Base-by-base conservation (phyloP, 2,797 vertebrate genomes). In the Leptoclinus maculatus region DNA sequence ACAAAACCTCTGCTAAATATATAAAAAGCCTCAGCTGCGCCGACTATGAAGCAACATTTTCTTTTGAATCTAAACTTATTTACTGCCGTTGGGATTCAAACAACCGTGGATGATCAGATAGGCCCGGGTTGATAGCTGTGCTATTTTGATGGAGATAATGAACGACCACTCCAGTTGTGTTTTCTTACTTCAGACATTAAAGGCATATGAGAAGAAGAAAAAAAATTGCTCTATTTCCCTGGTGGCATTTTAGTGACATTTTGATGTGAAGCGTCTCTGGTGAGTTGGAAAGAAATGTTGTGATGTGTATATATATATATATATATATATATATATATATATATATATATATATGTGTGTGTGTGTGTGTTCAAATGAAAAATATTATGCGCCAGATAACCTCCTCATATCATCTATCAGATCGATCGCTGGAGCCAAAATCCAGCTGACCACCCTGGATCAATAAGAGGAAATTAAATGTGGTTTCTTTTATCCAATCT, bases 201-300 rank as follows among this genome's bases (percentile, higher is more conserved):
- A 86, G 63, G 84, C 83, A 83, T 81, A 78, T 80, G 62, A 87
- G 83, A 79, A 45, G 17, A 47, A 47, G n/a, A 80, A 74, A 79
- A 87, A 32, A 92, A 88, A 94, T 78, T 80, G 83, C 78, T 92
- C 87, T 56, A 91, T 94, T 93, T 95, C 92, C 92, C 90, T 83
- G 60, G 84, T 96, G 94, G 92, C 94, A 95, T 96, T 95, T 95
- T 94, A 91, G 89, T 95, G 95, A 94, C 95, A 95, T 96, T 95
- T 94, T 93, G 88, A 94, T 94, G 89, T 85, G 92, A 93, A 86
- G 91, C 81, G 80, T 92, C 91, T 89, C 88, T 86, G 76, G 75
- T 89, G 87, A 92, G 82, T 84, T 84, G 82, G 70, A 81, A 73
- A 87, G 85, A 88, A 93, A 92, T 87, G 83, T 83, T 85, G 81